Base-by-base conservation (phyloP, 2,113 vertebrate genomes). In the Prietella phreatophila region DNA sequence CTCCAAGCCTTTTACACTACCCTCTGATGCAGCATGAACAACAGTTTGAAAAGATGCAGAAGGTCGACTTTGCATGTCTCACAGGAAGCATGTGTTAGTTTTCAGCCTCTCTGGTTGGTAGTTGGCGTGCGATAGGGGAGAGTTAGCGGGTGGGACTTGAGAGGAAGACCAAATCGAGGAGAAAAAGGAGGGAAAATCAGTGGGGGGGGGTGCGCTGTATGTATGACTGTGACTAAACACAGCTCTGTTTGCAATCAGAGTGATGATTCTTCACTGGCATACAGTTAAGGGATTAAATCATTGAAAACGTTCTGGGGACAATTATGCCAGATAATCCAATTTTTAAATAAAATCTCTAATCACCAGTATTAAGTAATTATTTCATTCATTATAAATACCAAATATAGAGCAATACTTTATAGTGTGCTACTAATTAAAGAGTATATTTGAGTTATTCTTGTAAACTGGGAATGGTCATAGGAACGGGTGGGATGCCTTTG, bases 291-390 rank as follows among this genome's bases (percentile, higher is more conserved):
- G 63, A 88, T 83, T 83, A 58, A 80, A 88, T 88, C 50, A 90
- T 65, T 81, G 63, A 80, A 25, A 82, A 82, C 84, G 61, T 85
- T 82, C 39, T 87, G 82, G 25, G 76, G 42, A 88, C 82, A 88
- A 87, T 88, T 82, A 42, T 47, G 60, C 47, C 42, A 82, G 65
- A 89, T 87, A 90, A 90, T 87, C 87, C 85, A 81, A 50, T 90
- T 90, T 86, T 27, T 50, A 86, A 88, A 86, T 84, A 61, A 55
- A 83, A 82, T 42, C 65, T 47, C 75, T 85, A 79, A 88, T 90
- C 82, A 25, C 84, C 30, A 60, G 82, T 58, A 85, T 88, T 78
- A 84, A 81, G 55, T 71, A 58, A 86, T 90, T 82, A 87, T 82
- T 85, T 19, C 82, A 79, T 85, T 87, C n/a, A 76, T 87, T 50